Conservation (phyloP, 2,888 invertebrate species). For the Andrena minutula region DNA sequence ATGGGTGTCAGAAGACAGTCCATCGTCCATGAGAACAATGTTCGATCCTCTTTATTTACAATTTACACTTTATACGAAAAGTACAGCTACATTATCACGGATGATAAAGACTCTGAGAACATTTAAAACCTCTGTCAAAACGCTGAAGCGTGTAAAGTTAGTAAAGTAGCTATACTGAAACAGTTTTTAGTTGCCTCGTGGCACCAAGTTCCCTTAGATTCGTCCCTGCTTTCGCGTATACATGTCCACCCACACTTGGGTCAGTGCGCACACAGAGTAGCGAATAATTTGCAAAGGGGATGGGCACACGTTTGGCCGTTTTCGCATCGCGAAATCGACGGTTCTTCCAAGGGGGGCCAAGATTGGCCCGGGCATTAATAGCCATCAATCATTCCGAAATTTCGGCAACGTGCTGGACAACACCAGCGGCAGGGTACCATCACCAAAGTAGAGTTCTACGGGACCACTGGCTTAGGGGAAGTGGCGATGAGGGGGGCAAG, state of each 20-base stretch:
- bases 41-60: too few species aligned
- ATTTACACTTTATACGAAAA: too few species aligned
- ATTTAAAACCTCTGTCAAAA: too few species aligned
- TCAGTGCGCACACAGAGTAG: not conserved
- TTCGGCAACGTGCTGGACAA: constrained; percentile 85
- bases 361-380: constrained; percentile 82
- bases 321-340: constrained; percentile 1
- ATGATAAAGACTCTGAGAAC: too few species aligned
- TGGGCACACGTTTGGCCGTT: not conserved
- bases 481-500: constrained; percentile 51
- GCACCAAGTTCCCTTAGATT: constrained; percentile 6
- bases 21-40: too few species aligned
- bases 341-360: not conserved
- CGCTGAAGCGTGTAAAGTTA: too few species aligned
- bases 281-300: not conserved
- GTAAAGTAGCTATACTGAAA: not conserved
- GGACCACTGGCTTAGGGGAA: constrained; percentile 69
- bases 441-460: constrained; percentile 84
- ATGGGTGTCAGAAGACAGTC: too few species aligned
- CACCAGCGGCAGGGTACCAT: constrained; percentile 83
- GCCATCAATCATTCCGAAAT: constrained; percentile 85
- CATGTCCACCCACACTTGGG: not conserved
- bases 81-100: too few species aligned
- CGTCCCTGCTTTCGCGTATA: constrained; percentile 20
- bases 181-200: not conserved